Percentiles rank a stretch among this genome's conserved stretches.
phyloP scores from a whole-genome alignment of 2,888 invertebrate species.

The Pyrgus malvae region DNA sequence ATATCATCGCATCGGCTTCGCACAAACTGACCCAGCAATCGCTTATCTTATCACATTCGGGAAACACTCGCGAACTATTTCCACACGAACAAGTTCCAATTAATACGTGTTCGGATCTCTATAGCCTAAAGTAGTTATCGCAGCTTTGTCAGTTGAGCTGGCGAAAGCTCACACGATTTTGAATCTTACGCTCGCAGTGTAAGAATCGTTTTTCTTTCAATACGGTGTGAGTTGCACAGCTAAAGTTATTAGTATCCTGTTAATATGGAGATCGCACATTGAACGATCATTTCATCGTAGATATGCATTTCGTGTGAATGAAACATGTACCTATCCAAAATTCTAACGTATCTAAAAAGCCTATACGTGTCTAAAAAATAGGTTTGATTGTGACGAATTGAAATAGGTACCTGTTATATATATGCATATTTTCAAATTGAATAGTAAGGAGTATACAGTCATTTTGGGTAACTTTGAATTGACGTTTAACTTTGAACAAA shows the following conservation, averaged over 20 bases:
- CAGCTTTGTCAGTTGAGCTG: not conserved
- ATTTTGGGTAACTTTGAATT: no score
- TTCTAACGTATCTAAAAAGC: no score
- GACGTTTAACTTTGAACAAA: no score
- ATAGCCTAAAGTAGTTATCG: not conserved
- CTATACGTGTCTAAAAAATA: no score
- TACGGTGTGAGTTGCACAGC: not conserved
- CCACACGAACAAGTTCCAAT: slow-evolving; percentile 36
- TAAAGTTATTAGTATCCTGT: slow-evolving; percentile 2
- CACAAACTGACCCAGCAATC: slow-evolving; percentile 21
- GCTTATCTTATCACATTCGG: slow-evolving; percentile 33
- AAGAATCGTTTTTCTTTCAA: slow-evolving; percentile 9
- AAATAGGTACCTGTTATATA: no score
- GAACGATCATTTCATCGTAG: slow-evolving; percentile 36
- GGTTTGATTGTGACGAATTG: no score
- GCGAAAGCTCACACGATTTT: slow-evolving; percentile 7
- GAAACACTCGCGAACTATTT: slow-evolving; percentile 36
- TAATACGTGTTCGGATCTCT: slow-evolving; percentile 35
- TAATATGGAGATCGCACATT: slow-evolving; percentile 39
- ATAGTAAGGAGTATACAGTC: no score
- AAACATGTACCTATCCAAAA: no score
- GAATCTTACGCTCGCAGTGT: not conserved
- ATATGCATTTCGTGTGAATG: slow-evolving; percentile 22
- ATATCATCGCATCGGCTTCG: no score
- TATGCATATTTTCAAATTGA: no score